These are phyloP conservation scores for Parasteatoda lunata DNA, from an alignment of 2,888 invertebrate species.

Conservation along the genomic window DNA sequence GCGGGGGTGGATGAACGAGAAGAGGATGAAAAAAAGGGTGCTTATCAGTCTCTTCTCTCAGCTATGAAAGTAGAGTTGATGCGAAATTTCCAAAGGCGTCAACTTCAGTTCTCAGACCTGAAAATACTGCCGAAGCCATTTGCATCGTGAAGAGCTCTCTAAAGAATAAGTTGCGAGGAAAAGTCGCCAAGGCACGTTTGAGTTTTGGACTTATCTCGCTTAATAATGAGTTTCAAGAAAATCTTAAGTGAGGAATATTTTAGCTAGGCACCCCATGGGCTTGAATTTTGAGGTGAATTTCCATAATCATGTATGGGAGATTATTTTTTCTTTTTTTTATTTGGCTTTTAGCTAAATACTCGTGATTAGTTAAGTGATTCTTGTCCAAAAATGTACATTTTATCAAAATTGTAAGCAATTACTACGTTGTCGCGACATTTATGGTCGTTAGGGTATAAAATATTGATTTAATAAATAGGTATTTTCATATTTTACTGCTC, in stretches of 20 bases:
- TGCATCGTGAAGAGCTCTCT: background rate
- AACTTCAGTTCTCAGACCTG: background rate
- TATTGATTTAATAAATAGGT: too few relatives aligned
- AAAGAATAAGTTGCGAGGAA: background rate
- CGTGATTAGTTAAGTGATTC: background rate
- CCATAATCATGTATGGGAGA: background rate
- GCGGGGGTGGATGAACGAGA: background rate
- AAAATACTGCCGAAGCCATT: background rate
- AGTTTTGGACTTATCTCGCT: background rate
- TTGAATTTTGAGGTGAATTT: background rate
- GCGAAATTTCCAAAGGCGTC: constrained; percentile 3
- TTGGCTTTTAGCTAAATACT: background rate
- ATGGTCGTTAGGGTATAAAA: background rate
- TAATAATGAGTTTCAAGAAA: background rate
- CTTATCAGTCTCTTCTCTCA: constrained; percentile 3
- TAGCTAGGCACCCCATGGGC: background rate
- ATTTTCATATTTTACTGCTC: too few relatives aligned
- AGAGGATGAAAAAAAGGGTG: background rate
- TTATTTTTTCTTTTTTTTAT: background rate
- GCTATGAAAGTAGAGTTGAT: constrained; percentile 5
- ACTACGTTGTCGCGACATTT: background rate
- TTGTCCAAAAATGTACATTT: background rate
- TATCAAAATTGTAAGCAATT: background rate
- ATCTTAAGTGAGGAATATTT: background rate
- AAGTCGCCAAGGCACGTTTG: background rate